Conservation (phyloP, 2,113 vertebrate species). For the Loxodonta africana region DNA sequence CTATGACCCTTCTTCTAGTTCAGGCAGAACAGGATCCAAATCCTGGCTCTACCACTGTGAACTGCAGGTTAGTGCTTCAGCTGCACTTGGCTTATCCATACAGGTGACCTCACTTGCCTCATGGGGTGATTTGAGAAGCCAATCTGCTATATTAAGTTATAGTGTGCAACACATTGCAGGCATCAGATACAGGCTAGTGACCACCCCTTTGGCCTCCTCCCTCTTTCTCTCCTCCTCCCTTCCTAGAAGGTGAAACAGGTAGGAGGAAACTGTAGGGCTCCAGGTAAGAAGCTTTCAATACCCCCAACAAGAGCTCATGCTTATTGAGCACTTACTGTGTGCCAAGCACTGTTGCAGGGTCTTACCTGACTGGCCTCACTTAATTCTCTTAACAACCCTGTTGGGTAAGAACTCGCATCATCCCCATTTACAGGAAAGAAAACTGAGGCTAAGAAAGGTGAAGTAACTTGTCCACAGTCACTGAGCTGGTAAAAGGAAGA, state of each 20-base stretch:
- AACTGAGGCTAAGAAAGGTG: not conserved
- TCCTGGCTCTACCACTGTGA: not conserved
- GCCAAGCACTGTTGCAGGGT: not conserved
- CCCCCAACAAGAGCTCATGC: not conserved
- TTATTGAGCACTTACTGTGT: not conserved
- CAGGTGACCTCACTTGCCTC: not conserved
- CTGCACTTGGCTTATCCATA: not conserved
- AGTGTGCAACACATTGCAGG: fast-evolving
- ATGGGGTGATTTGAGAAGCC: not conserved
- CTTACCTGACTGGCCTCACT: not conserved
- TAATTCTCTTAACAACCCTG: not conserved
- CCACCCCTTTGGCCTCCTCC: not conserved
- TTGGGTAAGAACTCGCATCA: not conserved
- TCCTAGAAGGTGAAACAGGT: not conserved
- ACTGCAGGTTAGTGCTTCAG: not conserved
- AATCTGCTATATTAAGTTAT: not conserved
- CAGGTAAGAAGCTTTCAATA: not conserved
- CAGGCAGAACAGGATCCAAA: slow-evolving; percentile 15
- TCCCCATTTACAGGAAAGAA: not conserved
- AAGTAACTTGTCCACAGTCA: not conserved
- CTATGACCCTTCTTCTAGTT: not conserved
- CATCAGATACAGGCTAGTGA: not conserved
- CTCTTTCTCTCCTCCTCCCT: not conserved
- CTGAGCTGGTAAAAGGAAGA: not conserved
- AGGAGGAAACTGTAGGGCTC: not conserved